Base-by-base conservation (phyloP, 1,140 invertebrate species). In the Procambarus virginalis region DNA sequence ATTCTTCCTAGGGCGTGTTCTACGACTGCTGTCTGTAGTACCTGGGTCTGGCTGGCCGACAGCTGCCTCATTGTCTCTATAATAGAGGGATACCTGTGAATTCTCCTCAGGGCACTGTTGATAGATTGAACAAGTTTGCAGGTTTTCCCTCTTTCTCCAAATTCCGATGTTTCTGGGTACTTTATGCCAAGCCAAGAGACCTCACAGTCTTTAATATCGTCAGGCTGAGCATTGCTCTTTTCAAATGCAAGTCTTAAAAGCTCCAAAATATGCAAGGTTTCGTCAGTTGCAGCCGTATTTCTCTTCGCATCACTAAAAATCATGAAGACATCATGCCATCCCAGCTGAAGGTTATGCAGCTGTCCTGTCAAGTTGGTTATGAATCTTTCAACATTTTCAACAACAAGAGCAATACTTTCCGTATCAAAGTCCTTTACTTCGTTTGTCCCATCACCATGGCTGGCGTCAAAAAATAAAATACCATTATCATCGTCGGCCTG, bases 1-100 rank as follows among this genome's bases (percentile, higher is more conserved):
- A 82, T 58, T n/a, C 34, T 82, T 8, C 60, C 60, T 46, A 82
- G 3, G 34, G 46, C 34, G 80, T 82, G 60, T 64, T 82, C 34
- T 34, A 82, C 58, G 6, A 64, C 80, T 20, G 22, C 80, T 2
- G 12, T 68, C 45, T 68, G 58, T 1, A 82, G 68, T 22, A 34
- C 8, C 34, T 14, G 55, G 17, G 55, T 12, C 58, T 82, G 58
- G 6, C 5, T 9, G 5, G 14, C 34, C 0, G 80, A 82, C 34
- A 82, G 6, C 10, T 46, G 80, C 8, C n/a, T 22, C 80, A 82
- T 64, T 5, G 14, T 46, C 8, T 17, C 20, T 2, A 60, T 64
- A 0, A 82, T 14, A 2, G 20, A 45, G 20, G 80, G 80, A 20
- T 82, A 82, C 12, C 60, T 22, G 2, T n/a, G 2, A 3, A 82